Evolutionary conservation across 1,140 invertebrate species (phyloP), one percentile per base, ranked within the genome.

Genomic region (Papilio glaucus): DNA sequence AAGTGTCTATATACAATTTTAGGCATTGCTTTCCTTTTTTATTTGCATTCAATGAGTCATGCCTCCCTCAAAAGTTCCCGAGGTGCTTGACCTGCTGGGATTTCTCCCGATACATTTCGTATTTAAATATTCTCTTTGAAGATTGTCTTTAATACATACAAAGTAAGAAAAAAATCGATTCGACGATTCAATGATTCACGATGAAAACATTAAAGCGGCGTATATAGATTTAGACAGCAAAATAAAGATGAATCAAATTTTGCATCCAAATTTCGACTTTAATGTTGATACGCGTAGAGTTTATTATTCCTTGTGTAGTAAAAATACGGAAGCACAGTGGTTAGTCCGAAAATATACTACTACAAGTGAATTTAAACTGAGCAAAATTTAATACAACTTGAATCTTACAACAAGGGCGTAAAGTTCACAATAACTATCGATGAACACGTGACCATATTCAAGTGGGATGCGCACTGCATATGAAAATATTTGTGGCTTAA

Each of bases 271-370:
- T 24, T 26, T 57, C 49, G 5, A 57, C 49, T 57, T 57, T 24
- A 57, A 57, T 12, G 9, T 33, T 33, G 24, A 24, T 12, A 13
- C 3, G 5, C 0, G 4, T 71, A 71, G 33, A 37, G 73, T 49
- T 29, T 39, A 21, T 71, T 71, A 70, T 71, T 12, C 7, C n/a
- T 24, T 63, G 60, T 74, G 41, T 13, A 15, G 0, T 37, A 63
- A 6, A 70, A 62, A 70, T 71, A 61, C 72, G 72, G 72, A 74
- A 74, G 72, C 49, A 26, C 24, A 21, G 12, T 57, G 10, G 49
- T 57, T 24, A 4, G 49, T 57, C 21, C 49, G 49, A 57, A 57
- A 57, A 57, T 57, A 53, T 53, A 57, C 49, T 53, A 57, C 49
- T 57, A 57, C 21, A 57, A 57, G 49, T 57, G 49, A 57, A 57